Conservation (phyloP, 2,888 invertebrate species). For the Hartigia nigra region DNA sequence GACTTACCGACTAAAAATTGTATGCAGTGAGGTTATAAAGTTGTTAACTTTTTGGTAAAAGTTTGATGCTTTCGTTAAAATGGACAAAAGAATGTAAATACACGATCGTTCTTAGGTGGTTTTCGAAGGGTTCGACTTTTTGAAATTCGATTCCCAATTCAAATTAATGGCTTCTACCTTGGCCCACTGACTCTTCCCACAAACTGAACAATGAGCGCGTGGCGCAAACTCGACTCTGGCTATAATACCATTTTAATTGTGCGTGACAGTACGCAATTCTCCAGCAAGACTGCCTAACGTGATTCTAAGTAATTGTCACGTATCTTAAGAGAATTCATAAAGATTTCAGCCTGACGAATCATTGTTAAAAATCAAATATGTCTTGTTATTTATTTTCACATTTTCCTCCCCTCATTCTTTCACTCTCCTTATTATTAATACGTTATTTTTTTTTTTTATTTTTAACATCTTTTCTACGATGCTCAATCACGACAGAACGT, state of each 20-base stretch:
- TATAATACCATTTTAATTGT: slow-evolving; percentile 12
- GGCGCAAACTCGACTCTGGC: slow-evolving; percentile 6
- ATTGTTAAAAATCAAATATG: neutral
- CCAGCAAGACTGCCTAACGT: neutral
- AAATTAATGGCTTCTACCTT: slow-evolving; percentile 6
- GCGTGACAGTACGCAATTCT: slow-evolving; percentile 9
- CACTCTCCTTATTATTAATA: neutral
- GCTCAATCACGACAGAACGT: neutral
- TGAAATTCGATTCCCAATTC: neutral
- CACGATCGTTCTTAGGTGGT: neutral
- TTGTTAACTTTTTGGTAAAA: too few relatives aligned
- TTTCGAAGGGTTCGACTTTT: neutral
- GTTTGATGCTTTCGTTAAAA: neutral
- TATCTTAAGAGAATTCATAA: neutral
- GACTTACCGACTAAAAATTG: neutral
- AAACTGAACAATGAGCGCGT: slow-evolving; percentile 6
- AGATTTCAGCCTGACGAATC: neutral
- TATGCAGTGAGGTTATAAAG: neutral
- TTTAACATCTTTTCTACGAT: neutral
- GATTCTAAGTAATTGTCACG: neutral
- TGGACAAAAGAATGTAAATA: neutral
- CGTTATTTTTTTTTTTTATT: neutral
- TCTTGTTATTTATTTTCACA: neutral
- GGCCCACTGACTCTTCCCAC: slow-evolving; percentile 13
- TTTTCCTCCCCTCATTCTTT: neutral